Evolutionary conservation across 2,888 invertebrate genomes (phyloP), one percentile per base, ranked within the genome.

Genomic region (Archips crataeganus): DNA sequence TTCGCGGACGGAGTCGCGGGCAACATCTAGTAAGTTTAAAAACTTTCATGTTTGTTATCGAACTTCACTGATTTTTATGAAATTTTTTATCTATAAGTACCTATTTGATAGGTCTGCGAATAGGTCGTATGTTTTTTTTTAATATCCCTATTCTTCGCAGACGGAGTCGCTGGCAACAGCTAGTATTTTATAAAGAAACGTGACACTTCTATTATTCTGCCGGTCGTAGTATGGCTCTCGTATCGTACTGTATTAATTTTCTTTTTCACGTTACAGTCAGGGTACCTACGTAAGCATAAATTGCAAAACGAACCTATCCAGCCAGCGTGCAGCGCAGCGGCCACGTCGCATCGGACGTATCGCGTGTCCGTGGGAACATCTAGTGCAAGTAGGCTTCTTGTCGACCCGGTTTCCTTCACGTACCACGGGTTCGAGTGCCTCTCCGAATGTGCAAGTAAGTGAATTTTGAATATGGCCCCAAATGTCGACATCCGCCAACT

Each of bases 371-470:
- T 80, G 80, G 75, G 80, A 81, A 80, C 36, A 51, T 77, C 79
- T 77, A 75, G 72, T 72, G 78, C 73, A 82, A 80, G 79, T 80
- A 77, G 81, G 82, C 79, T 81, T 81, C 84, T 82, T 80, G 80
- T 83, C 84, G 90, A 87, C 91, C 89, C 81, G 87, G 91, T 90
- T 92, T 81, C 82, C 79, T 85, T 90, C 87, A 87, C 86, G 86
- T 87, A 51, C 49, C 51, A 34, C 63, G 69, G 62, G 74, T 65
- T 79, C 76, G 79, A 82, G 81, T 78, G 81, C 75, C 79, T 81
- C 79, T 78, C 73, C 79, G 82, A 84, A 88, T 86, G 82, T 82
- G 82, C 82, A 86, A 86, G 84, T 82, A 86, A 86, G 84, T 82
- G 79, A 86, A 87, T 88, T 89, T 87, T 85, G 81, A 82, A 78